phyloP scores from a whole-genome alignment of 2,888 invertebrate species.

The Melangyna quadrimaculata region DNA sequence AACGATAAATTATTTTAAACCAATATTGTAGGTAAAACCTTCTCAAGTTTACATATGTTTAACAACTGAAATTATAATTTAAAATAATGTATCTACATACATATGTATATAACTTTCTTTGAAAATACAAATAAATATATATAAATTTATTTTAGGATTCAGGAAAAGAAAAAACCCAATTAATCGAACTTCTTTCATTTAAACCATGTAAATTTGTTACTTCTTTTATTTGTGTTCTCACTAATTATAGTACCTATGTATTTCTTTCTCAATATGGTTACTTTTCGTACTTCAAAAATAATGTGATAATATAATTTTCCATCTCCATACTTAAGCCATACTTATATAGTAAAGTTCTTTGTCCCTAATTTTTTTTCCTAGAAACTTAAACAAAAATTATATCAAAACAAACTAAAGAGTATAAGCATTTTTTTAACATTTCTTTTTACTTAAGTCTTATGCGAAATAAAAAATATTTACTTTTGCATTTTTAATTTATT shows the following conservation, averaged over 20 bases:
- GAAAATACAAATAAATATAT: constrained; percentile 9
- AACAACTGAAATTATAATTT: not conserved
- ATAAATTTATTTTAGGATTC: not conserved
- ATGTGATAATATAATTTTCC: constrained; percentile 33
- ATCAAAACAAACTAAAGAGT: not conserved
- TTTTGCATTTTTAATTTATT: constrained; percentile 73
- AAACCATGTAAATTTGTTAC: constrained; percentile 48
- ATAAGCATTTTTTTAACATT: constrained; percentile 73
- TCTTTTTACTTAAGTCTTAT: constrained; percentile 75
- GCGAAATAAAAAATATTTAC: constrained; percentile 72
- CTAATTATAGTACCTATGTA: constrained; percentile 20
- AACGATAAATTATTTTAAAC: constrained; percentile 17
- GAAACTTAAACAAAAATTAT: constrained; percentile 25
- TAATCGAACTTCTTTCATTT: not conserved
- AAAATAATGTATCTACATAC: not conserved
- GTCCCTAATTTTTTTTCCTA: constrained; percentile 60
- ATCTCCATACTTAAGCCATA: constrained; percentile 50
- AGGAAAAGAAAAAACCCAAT: not conserved
- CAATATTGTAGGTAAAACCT: not conserved
- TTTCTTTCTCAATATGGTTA: constrained; percentile 44
- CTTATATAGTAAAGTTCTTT: constrained; percentile 38
- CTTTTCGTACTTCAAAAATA: constrained; percentile 62
- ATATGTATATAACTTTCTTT: not conserved
- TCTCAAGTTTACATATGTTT: constrained; percentile 9
- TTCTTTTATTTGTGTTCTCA: constrained; percentile 38